phyloP scores from a whole-genome alignment of 2,113 vertebrate genomes.

The Etheostoma spectabile region DNA sequence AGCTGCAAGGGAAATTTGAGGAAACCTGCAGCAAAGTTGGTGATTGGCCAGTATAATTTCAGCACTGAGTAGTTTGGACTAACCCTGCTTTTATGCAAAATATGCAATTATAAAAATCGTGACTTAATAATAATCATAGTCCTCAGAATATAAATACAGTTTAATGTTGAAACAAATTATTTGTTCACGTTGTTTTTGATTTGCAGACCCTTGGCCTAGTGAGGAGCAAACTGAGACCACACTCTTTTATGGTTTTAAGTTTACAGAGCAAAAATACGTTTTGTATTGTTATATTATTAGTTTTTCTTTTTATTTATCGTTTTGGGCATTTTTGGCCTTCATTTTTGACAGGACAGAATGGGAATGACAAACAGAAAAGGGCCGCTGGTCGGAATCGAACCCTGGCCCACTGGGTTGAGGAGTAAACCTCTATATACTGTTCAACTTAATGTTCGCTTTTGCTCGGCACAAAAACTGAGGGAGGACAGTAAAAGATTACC shows the following conservation, averaged over 20 bases:
- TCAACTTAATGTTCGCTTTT: background rate
- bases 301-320: background rate
- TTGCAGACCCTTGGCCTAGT: conserved; percentile 24
- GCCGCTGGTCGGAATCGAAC: too few species aligned
- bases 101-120: background rate
- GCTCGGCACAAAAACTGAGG: background rate
- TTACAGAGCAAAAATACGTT: background rate
- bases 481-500: background rate
- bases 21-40: conserved; percentile 18
- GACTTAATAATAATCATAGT: background rate
- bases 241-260: background rate
- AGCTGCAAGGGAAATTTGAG: background rate
- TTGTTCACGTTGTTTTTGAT: conserved; percentile 27
- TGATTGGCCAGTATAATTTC: too few species aligned
- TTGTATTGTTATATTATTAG: background rate
- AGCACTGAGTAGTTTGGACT: too few species aligned
- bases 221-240: conserved; percentile 21
- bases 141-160: too few species aligned
- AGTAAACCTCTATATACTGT: background rate
- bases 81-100: conserved; percentile 18
- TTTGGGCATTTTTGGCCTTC: too few species aligned
- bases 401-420: too few species aligned
- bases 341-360: too few species aligned
- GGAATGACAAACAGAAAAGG: too few species aligned
- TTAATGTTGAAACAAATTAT: too few species aligned